Conservation (phyloP, 2,888 invertebrate species). For the Andrena chrysosceles region DNA sequence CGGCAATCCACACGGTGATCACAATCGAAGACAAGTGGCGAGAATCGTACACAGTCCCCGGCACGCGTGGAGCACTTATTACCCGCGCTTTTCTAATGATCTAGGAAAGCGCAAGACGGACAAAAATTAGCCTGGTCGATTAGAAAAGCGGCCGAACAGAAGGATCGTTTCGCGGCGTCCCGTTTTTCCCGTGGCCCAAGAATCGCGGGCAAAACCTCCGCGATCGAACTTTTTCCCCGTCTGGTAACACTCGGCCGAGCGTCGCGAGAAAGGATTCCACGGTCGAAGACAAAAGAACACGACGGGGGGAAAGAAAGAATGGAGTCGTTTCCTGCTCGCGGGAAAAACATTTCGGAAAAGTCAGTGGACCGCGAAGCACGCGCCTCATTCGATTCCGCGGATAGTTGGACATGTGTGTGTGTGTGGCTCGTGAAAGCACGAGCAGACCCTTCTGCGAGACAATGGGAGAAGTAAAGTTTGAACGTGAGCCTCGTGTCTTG, state of each 20-base stretch:
- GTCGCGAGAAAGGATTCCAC: slow-evolving; percentile 61
- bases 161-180: neutral
- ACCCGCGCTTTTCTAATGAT: neutral
- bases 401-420: neutral
- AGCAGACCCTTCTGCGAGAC: slow-evolving; percentile 57
- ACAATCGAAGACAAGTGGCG: neutral
- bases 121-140: neutral
- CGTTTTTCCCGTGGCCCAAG: neutral
- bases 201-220: slow-evolving; percentile 15
- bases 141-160: slow-evolving; percentile 1
- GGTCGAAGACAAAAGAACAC: slow-evolving; percentile 49
- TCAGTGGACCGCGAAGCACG: slow-evolving; percentile 71
- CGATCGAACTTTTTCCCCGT: slow-evolving; percentile 8
- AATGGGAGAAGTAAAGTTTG: slow-evolving; percentile 50
- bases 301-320: slow-evolving; percentile 44
- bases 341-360: slow-evolving; percentile 75
- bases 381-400: slow-evolving; percentile 49
- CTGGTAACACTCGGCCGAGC: slow-evolving; percentile 9
- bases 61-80: neutral
- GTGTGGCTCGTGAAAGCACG: slow-evolving; percentile 38
- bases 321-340: slow-evolving; percentile 48
- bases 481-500: slow-evolving; percentile 32
- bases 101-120: neutral
- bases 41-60: neutral
- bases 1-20: neutral